Evolutionary conservation across 2,797 vertebrate genomes (phyloP).

Genomic region (Lerista edwardsae): DNA sequence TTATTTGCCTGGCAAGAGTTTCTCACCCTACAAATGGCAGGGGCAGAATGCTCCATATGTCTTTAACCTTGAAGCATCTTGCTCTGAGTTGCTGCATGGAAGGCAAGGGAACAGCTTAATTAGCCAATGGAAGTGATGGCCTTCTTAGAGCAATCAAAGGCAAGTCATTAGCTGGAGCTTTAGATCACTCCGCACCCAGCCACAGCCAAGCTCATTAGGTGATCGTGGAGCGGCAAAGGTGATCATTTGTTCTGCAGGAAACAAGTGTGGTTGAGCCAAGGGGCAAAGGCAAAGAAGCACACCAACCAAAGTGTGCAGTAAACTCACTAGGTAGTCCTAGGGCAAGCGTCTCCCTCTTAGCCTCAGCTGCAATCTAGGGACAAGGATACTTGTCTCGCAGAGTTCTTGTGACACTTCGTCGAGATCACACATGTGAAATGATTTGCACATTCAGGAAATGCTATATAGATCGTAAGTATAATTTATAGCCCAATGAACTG

Average conservation of each 20-base stretch:
- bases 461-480: neutral
- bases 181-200: neutral
- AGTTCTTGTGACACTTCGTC: no score
- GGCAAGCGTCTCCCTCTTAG: no score
- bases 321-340: no score
- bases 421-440: no score
- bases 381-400: no score
- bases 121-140: conserved; percentile 14
- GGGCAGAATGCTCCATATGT: neutral
- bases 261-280: neutral
- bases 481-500: neutral
- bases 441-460: no score
- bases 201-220: conserved; percentile 2
- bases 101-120: conserved; percentile 6
- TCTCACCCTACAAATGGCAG: neutral
- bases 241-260: neutral
- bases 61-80: neutral
- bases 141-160: conserved; percentile 21
- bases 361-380: no score
- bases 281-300: neutral
- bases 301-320: neutral
- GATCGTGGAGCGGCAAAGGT: neutral
- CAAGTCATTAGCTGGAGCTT: conserved; percentile 20
- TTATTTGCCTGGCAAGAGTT: neutral
- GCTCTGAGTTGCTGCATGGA: neutral